Percentiles rank a stretch among this genome's conserved stretches.
phyloP scores from a whole-genome alignment of 2,888 invertebrate genomes.

The Epistrophe eligans region DNA sequence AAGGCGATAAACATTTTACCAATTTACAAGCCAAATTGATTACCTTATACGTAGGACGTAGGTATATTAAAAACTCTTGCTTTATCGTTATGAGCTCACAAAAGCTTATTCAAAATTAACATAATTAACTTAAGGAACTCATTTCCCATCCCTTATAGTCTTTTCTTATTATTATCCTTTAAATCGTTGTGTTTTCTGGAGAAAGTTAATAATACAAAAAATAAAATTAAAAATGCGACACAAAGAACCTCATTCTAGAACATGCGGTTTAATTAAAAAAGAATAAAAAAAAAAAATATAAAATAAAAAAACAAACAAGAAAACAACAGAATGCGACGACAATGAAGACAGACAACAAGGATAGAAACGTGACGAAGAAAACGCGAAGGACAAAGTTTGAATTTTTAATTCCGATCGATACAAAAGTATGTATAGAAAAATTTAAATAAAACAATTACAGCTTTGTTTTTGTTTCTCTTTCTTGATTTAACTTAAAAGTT shows the following conservation, averaged over 20 bases:
- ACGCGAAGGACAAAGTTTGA: constrained; percentile 8
- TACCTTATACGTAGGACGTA: neutral
- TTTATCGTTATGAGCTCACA: constrained; percentile 50
- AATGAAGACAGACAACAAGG: neutral
- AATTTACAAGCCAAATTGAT: constrained; percentile 42
- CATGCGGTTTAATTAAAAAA: constrained; percentile 59
- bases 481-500: neutral
- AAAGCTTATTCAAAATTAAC: constrained; percentile 72
- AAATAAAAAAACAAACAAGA: neutral
- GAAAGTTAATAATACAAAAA: constrained; percentile 38
- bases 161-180: constrained; percentile 33
- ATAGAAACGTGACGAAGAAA: neutral
- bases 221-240: constrained; percentile 58
- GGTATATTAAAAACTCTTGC: constrained; percentile 14
- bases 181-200: constrained; percentile 40
- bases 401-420: constrained; percentile 20
- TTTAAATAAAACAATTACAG: constrained; percentile 1
- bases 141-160: constrained; percentile 48
- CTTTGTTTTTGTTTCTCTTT: too few relatives aligned
- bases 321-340: constrained; percentile 27
- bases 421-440: neutral
- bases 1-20: constrained; percentile 34
- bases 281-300: constrained; percentile 13
- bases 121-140: constrained; percentile 71
- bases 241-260: constrained; percentile 36